Conservation (phyloP, 2,888 invertebrate genomes). For the Polyommatus iphigenia region DNA sequence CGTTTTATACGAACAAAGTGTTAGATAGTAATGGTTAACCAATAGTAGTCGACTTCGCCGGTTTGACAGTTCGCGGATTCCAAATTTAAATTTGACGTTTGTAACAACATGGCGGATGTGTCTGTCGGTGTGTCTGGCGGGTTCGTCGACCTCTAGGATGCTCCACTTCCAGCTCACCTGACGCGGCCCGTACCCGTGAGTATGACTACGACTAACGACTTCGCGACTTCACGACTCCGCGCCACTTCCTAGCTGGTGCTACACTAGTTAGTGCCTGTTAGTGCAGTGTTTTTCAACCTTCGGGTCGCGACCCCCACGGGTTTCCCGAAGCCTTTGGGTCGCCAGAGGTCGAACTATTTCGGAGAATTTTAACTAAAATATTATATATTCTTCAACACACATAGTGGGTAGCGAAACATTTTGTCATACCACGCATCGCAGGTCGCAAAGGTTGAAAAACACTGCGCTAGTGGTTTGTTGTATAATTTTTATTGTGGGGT, state of each 20-base stretch:
- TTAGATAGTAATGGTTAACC: conserved; percentile 70
- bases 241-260: neutral
- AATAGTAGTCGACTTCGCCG: conserved; percentile 46
- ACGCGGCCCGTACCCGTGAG: conserved; percentile 75
- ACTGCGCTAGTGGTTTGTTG: conserved; percentile 29
- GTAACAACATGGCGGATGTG: conserved; percentile 72
- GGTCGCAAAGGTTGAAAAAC: too few relatives aligned
- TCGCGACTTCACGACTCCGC: neutral
- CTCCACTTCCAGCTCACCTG: conserved; percentile 74
- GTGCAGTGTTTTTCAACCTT: too few relatives aligned
- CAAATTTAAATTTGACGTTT: conserved; percentile 63
- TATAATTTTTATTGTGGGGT: conserved; percentile 76
- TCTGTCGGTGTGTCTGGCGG: conserved; percentile 61
- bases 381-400: too few relatives aligned
- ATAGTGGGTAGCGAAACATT: too few relatives aligned
- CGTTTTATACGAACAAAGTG: conserved; percentile 78
- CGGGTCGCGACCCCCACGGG: too few relatives aligned
- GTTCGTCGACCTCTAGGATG: conserved; percentile 75
- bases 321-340: too few relatives aligned
- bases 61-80: conserved; percentile 64
- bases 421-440: too few relatives aligned
- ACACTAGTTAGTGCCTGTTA: neutral
- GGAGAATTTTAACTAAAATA: too few relatives aligned
- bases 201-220: conserved; percentile 42
- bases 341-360: too few relatives aligned